Evolutionary conservation across 1,140 invertebrate species (phyloP), one percentile per base, ranked within the genome.

Genomic region (Drosophila littoralis): DNA sequence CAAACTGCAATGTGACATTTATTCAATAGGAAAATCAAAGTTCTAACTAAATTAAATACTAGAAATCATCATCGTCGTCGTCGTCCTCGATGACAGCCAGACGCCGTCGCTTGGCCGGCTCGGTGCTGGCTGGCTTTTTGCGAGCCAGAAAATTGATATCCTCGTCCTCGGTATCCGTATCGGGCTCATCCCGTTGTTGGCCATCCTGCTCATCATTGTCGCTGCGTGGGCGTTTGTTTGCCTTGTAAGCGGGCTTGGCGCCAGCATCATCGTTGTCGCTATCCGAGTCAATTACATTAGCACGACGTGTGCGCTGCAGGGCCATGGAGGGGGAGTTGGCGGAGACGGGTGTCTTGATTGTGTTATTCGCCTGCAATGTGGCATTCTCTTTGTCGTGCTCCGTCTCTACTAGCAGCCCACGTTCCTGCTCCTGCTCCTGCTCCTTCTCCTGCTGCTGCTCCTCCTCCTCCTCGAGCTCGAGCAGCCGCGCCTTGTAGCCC

Each of bases 201-300:
- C 61, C 70, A 59, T 80, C 75, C 40, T 68, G 70, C 40, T 84
- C 84, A 68, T 84, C 84, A 68, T 72, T 75, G 55, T 83, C 82
- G 60, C 82, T 74, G 60, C 90, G 90, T 70, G 73, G 90, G 70
- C 90, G 90, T 84, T 91, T 91, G 86, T 81, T 91, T 91, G 82
- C 73, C 77, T 73, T 81, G 75, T 70, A 54, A 76, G 60, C 66
- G 42, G 77, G 73, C 67, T 63, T 72, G 79, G 81, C 79, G 78
- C 70, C 81, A 70, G 33, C 54, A 52, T 66, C 69, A 58, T 79
- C 77, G 58, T 90, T 86, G 72, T 92, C 91, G 76, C 75, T 81
- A 79, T 92, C 89, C 52, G 91, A 92, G 75, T 92, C 91, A 89
- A 92, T 92, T 88, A 92, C 75, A 82, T 92, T 92, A 90, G 80